These are phyloP conservation scores for Cyanoderma ruficeps DNA, from an alignment of 2,113 vertebrate genomes.

Conservation along the genomic window DNA sequence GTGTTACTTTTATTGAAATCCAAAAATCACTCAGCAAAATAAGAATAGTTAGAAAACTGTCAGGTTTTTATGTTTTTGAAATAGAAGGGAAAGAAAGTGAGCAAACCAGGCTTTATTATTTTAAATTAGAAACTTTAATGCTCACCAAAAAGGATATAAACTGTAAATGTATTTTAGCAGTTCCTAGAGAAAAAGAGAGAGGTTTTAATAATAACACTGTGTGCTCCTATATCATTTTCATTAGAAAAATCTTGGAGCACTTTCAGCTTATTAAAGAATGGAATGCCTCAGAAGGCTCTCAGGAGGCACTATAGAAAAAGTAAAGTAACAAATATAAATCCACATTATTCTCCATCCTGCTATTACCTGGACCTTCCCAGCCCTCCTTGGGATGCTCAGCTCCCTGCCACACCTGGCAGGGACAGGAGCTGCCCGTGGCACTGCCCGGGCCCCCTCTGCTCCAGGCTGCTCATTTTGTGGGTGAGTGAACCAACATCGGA, in stretches of 20 bases:
- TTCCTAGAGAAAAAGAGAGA: constrained; percentile 55
- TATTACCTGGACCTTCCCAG: background rate
- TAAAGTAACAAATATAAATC: constrained; percentile 37
- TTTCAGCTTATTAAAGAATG: constrained; percentile 60
- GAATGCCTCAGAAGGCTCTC: constrained; percentile 39
- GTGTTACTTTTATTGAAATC: constrained; percentile 65
- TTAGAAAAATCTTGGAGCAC: constrained; percentile 54
- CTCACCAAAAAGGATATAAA: constrained; percentile 64
- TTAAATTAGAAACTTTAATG: constrained; percentile 60
- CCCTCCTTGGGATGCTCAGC: background rate
- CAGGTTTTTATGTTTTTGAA: constrained; percentile 19
- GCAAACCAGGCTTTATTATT: constrained; percentile 60
- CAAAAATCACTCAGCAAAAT: constrained; percentile 55
- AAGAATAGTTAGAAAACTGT: constrained; percentile 46
- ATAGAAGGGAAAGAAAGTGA: constrained; percentile 17
- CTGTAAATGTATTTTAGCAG: constrained; percentile 62
- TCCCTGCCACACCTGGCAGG: background rate
- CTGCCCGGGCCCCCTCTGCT: fast-evolving
- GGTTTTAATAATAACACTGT: constrained; percentile 63
- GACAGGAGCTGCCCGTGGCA: background rate
- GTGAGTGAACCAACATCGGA: fast-evolving
- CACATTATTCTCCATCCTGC: background rate
- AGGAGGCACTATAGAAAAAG: constrained; percentile 2
- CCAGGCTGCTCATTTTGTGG: fast-evolving
- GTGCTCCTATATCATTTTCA: constrained; percentile 62